Evolutionary conservation across 2,888 invertebrate genomes (phyloP).

Genomic region (Lasioglossum lativentre): DNA sequence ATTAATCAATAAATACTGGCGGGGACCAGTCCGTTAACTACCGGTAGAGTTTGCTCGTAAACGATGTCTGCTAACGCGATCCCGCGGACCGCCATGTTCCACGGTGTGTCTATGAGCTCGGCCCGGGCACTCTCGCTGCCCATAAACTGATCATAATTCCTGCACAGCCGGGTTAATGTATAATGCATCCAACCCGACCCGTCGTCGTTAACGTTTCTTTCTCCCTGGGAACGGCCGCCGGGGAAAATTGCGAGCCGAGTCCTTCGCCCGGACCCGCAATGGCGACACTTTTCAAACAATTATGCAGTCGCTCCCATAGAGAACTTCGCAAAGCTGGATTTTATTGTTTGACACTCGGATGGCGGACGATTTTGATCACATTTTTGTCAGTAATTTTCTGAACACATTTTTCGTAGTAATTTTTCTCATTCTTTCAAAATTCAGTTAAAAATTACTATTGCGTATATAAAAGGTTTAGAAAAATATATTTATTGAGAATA

Average conservation of each 20-base stretch:
- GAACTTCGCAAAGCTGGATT: background rate
- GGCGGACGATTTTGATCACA: background rate
- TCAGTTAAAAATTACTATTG: too few relatives aligned
- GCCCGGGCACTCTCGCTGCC: conserved; percentile 26
- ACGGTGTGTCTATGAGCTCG: conserved; percentile 16
- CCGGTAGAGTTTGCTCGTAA: conserved; percentile 72
- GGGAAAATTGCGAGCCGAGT: conserved; percentile 2
- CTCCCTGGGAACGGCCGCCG: background rate
- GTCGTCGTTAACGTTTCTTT: conserved; percentile 17
- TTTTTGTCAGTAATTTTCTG: background rate
- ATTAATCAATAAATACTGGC: conserved; percentile 77
- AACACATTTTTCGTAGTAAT: background rate
- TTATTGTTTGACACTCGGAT: background rate
- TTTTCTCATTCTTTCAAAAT: background rate
- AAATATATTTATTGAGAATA: background rate
- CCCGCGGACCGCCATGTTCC: conserved; percentile 56
- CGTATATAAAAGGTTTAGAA: background rate
- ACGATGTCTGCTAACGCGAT: conserved; percentile 78
- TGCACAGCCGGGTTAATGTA: conserved; percentile 32
- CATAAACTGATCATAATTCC: conserved; percentile 61
- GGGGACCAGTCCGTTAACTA: conserved; percentile 73
- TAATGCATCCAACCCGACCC: conserved; percentile 28
- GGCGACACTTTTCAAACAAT: background rate
- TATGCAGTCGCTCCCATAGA: background rate
- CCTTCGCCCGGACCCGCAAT: background rate